These are phyloP conservation scores for Anguilla japonica DNA, from an alignment of 2,113 vertebrate genomes.

Conservation along the genomic window DNA sequence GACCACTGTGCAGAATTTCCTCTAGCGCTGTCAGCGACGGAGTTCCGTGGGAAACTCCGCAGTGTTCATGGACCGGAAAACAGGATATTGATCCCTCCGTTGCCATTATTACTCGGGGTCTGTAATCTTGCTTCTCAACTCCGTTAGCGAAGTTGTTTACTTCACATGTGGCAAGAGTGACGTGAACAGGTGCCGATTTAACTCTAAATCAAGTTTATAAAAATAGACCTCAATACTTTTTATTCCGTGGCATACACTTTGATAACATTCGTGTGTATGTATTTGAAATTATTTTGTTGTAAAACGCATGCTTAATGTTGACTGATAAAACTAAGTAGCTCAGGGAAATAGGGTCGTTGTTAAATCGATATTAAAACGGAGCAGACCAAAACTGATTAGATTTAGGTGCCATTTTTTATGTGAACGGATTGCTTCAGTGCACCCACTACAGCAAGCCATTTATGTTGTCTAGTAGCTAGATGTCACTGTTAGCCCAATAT, in stretches of 20 bases:
- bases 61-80: slow-evolving; percentile 8
- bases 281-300: too few species aligned
- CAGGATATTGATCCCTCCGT: background rate
- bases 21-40: slow-evolving; percentile 76
- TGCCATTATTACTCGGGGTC: background rate
- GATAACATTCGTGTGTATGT: too few species aligned
- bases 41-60: slow-evolving; percentile 8
- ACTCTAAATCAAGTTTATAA: background rate
- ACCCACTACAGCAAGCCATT: background rate
- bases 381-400: background rate
- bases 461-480: slow-evolving; percentile 24
- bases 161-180: slow-evolving; percentile 27
- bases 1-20: slow-evolving; percentile 74
- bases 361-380: too few species aligned
- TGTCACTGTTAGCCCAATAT: slow-evolving; percentile 26
- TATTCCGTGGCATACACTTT: background rate
- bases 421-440: background rate
- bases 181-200: slow-evolving; percentile 39
- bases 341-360: too few species aligned
- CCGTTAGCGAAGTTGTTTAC: background rate
- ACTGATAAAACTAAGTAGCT: too few species aligned
- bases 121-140: background rate
- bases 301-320: too few species aligned
- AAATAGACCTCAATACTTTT: background rate
- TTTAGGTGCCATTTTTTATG: background rate